Evolutionary conservation across 2,113 vertebrate species (phyloP).

Genomic region (Malurus cyaneus): DNA sequence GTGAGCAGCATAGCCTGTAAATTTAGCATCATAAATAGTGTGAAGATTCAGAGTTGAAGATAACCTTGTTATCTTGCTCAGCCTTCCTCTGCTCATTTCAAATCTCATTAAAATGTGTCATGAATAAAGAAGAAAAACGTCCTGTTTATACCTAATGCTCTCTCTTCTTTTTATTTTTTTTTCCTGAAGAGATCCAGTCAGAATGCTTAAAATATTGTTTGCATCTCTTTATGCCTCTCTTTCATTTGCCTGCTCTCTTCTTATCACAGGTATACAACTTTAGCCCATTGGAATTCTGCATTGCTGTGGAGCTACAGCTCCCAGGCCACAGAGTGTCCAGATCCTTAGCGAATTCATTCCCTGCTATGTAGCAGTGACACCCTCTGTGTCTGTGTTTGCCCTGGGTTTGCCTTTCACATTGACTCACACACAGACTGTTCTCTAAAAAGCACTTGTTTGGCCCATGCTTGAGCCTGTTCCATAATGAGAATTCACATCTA

Average conservation of each 20-base stretch:
- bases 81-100: constrained; percentile 29
- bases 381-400: rapidly evolving
- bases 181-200: background rate
- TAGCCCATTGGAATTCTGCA: background rate
- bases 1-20: constrained; percentile 31
- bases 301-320: background rate
- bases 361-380: background rate
- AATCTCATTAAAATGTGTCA: constrained; percentile 42
- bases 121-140: background rate
- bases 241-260: background rate
- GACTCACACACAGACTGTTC: background rate
- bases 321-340: rapidly evolving
- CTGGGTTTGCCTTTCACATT: background rate
- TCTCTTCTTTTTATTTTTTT: background rate
- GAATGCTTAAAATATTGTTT: background rate
- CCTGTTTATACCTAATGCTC: background rate
- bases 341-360: background rate
- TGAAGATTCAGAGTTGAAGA: constrained; percentile 30
- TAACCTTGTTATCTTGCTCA: constrained; percentile 50
- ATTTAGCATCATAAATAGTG: constrained; percentile 36
- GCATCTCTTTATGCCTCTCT: background rate
- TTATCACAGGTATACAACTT: background rate
- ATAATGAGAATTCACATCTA: background rate
- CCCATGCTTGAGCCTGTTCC: background rate
- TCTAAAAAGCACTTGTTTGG: background rate